Base-by-base conservation (phyloP, 2,888 invertebrate genomes). In the Pyrrhosoma nymphula region DNA sequence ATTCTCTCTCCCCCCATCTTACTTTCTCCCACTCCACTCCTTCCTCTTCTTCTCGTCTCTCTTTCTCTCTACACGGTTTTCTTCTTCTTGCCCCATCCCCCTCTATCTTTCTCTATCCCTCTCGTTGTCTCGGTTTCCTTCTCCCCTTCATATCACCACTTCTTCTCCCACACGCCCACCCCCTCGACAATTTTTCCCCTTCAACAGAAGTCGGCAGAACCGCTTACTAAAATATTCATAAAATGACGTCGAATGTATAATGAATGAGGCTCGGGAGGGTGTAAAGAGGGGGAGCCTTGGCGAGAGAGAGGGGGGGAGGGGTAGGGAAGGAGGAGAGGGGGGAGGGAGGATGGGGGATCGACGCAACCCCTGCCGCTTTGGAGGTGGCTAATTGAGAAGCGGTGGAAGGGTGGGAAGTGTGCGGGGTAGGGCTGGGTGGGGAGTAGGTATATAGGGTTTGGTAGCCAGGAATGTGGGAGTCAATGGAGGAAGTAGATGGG, bases 201-300 rank as follows among this genome's bases (percentile, higher is more conserved):
- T 93, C 93, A 93, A 93, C 93, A 93, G 93, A 93, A 93, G 93
- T 93, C 93, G 93, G 93, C 93, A 39, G 69, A 93, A 93, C 93
- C 93, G 93, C 93, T 93, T 93, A 93, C 93, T 93, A 93, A 93
- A 93, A 93, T 93, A 93, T 93, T 93, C 93, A 93, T 93, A 93
- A 93, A 93, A 93, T 93, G 93, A 69, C 93, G 93, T 93, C 93
- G 93, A 93, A 93, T 93, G 93, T 93, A 93, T 93, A 93, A 93
- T 93, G 93, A 75, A 93, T 93, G 93, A 93, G 63, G 63, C 26
- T 8, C 39, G 10, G 91, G 39, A 93, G 93, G 63, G 69, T 93
- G 93, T 93, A 69, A 69, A 47, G n/a, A 63, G 69, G 82, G 26
- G 16, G 82, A 18, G 30, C 8, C 3, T 1, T n/a, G 26, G 12